These are phyloP conservation scores for Zaprionus capensis DNA, from an alignment of 1,140 invertebrate species.

Conservation along the genomic window DNA sequence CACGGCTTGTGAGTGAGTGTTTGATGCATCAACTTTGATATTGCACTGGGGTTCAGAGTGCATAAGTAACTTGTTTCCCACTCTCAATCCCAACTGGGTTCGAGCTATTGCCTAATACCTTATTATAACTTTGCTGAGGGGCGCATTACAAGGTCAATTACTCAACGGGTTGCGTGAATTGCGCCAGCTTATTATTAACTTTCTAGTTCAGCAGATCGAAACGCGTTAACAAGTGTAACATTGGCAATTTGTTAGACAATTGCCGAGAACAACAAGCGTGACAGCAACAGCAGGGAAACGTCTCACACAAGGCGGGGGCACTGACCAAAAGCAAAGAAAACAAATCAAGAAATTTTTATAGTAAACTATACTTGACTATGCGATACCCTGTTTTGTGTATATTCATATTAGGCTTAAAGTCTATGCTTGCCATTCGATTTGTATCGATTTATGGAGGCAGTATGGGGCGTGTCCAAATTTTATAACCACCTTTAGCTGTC, in stretches of 20 bases:
- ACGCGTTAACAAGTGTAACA: slow-evolving; percentile 76
- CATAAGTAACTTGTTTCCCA: not conserved
- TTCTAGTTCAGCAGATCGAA: slow-evolving; percentile 68
- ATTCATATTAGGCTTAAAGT: too few relatives aligned
- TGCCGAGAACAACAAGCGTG: slow-evolving; percentile 63
- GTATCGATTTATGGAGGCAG: too few relatives aligned
- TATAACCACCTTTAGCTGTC: too few relatives aligned
- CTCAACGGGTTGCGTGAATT: slow-evolving; percentile 5
- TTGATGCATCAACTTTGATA: not conserved
- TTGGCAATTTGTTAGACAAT: slow-evolving; percentile 75
- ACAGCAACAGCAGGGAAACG: slow-evolving; percentile 7
- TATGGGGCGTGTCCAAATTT: too few relatives aligned
- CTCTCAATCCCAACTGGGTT: not conserved
- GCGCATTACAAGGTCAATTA: slow-evolving; percentile 22
- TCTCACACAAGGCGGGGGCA: slow-evolving; percentile 38
- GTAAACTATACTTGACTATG: accelerated
- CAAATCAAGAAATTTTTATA: slow-evolving; percentile 15
- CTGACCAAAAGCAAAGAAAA: slow-evolving; percentile 46
- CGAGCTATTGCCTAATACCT: not conserved
- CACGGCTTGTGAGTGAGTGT: not conserved
- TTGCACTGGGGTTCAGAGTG: not conserved
- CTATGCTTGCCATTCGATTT: too few relatives aligned
- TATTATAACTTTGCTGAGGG: not conserved
- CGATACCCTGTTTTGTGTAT: not conserved
- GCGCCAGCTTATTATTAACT: slow-evolving; percentile 7